Base-by-base conservation (phyloP, 2,797 vertebrate species). In the Hypotaenidia philippensis region DNA sequence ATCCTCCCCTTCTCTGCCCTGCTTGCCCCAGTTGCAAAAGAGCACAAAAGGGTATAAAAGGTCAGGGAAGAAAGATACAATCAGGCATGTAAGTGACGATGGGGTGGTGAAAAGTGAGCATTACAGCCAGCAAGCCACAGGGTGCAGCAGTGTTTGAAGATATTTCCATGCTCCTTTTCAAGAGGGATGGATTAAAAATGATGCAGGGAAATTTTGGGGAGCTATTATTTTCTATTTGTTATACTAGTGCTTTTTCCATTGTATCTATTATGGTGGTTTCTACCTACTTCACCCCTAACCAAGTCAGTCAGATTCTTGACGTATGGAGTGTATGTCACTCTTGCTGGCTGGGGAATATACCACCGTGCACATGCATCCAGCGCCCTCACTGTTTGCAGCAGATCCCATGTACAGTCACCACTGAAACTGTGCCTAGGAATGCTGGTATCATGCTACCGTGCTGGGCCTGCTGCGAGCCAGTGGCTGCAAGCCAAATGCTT, bases 331-430 rank as follows among this genome's bases (percentile, higher is more conserved):
- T 61, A 9, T 29, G 15, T 50, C 19, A 40, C 27, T 49, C 11
- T 65, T 60, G 21, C 47, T 49, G 53, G 49, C 10, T 1, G 0
- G 60, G 22, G 26, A 31, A 41, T 49, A 53, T 27, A 40, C 21
- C 7, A 22, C 34, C 1, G 0, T 16, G 34, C 40, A 20, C 21
- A 10, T 23, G 29, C 5, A 40, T 19, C 19, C 3, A 1, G 5
- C 55, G 29, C 12, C 34, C 40, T 55, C 21, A 11, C 16, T 14
- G 19, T 71, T 65, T 61, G 41, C 44, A 65, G 38, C 25, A 53
- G 26, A 32, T 53, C n/a, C 57, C 50, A 38, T 13, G 18, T n/a
- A 38, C 19, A 80, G 75, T 27, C n/a, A 38, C 41, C 41, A 16
- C 21, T 31, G 56, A 81, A 70, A 59, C 25, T 34, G 29, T 53